These are phyloP conservation scores for Danionella dracula DNA, from an alignment of 2,797 vertebrate genomes.

Conservation along the genomic window DNA sequence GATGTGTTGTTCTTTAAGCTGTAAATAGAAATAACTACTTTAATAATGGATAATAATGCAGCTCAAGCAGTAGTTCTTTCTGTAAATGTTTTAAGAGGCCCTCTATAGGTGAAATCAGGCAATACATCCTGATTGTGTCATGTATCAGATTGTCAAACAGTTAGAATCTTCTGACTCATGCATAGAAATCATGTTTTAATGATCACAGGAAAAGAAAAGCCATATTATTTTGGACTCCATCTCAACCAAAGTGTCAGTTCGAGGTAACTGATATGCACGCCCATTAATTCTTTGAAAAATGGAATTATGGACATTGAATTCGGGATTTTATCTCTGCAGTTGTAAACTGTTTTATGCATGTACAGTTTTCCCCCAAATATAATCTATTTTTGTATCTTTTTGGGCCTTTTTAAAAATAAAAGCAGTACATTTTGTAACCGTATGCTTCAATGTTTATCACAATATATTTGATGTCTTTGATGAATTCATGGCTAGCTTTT, in stretches of 20 bases:
- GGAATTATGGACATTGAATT: not conserved
- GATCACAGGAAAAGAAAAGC: not conserved
- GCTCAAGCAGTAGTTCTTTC: conserved; percentile 17
- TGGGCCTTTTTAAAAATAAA: conserved; percentile 40
- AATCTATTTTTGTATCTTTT: conserved; percentile 46
- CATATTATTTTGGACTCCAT: too few relatives aligned
- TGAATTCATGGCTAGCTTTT: not conserved
- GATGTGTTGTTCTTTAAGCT: not conserved
- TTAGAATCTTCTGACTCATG: too few relatives aligned
- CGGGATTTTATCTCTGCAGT: conserved; percentile 8
- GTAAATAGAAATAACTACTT: conserved; percentile 28
- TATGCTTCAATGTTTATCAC: too few relatives aligned
- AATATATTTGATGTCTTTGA: not conserved
- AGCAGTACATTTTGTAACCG: not conserved
- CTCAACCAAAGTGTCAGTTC: too few relatives aligned
- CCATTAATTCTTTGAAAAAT: not conserved
- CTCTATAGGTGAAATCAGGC: too few relatives aligned
- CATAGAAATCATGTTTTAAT: not conserved
- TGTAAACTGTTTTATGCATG: conserved; percentile 32
- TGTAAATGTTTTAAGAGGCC: conserved; percentile 14
- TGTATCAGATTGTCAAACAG: too few relatives aligned
- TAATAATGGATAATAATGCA: conserved; percentile 17
- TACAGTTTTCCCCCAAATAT: conserved; percentile 11
- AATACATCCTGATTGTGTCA: too few relatives aligned
- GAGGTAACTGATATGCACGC: too few relatives aligned